Conservation (phyloP, 1,140 invertebrate genomes). For the Ostrea edulis region DNA sequence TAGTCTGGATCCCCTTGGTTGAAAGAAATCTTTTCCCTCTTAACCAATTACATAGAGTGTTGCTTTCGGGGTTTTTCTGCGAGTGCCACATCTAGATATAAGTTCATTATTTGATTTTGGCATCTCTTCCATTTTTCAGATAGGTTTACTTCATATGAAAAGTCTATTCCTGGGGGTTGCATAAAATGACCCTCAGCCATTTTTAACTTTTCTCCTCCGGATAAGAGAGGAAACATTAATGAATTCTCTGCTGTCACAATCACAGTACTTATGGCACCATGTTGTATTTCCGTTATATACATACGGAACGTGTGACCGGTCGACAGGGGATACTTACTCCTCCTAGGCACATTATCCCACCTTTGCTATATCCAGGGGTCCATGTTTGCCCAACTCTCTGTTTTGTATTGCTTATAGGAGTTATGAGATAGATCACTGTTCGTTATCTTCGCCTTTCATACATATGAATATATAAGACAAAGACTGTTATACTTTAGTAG, state of each 20-base stretch:
- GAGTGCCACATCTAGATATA: not conserved
- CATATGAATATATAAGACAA: not conserved
- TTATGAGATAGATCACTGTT: too few relatives aligned
- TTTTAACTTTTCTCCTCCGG: not conserved
- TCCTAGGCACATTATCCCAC: too few relatives aligned
- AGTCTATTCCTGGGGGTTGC: not conserved
- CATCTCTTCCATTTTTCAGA: not conserved
- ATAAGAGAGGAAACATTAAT: not conserved
- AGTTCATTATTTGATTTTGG: not conserved
- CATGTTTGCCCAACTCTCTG: too few relatives aligned
- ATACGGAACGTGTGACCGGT: too few relatives aligned
- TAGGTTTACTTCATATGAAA: not conserved
- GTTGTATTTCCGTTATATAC: not conserved
- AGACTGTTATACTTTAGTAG: not conserved
- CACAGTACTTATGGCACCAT: not conserved
- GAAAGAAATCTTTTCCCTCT: not conserved
- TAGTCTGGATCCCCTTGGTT: not conserved
- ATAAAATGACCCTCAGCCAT: not conserved
- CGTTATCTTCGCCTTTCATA: too few relatives aligned
- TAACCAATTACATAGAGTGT: not conserved
- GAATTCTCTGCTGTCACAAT: not conserved
- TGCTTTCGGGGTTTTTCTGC: not conserved
- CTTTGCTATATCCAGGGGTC: too few relatives aligned
- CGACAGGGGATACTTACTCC: too few relatives aligned
- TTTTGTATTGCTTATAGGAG: too few relatives aligned